These are phyloP conservation scores for Apteryx owenii DNA, from an alignment of 2,113 vertebrate species.

Conservation along the genomic window DNA sequence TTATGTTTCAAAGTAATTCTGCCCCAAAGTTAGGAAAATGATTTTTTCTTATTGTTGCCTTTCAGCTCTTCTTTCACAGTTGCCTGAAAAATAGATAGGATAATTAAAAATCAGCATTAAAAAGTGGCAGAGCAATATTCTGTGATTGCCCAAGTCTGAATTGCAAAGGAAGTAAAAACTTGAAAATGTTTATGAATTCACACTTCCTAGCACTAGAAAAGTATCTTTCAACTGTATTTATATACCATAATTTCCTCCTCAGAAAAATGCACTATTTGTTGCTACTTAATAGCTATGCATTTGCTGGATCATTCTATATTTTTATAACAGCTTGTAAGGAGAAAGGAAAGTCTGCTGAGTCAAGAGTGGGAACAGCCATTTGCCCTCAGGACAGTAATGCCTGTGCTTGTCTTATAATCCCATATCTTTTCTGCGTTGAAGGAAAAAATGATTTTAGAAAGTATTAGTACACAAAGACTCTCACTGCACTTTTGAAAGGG, in stretches of 20 bases:
- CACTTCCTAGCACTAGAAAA: not conserved
- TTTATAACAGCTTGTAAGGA: not conserved
- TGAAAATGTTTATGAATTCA: not conserved
- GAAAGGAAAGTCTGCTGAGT: constrained; percentile 20
- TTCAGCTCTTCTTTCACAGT: not conserved
- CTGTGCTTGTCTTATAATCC: not conserved
- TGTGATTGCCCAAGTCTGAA: not conserved
- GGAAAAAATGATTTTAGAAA: not conserved
- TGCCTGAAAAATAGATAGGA: not conserved
- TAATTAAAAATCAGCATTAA: not conserved
- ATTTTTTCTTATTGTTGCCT: not conserved
- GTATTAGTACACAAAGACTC: not conserved
- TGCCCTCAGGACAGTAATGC: not conserved
- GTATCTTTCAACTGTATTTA: not conserved
- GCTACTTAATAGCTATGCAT: not conserved
- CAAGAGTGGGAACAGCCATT: not conserved
- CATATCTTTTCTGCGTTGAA: not conserved
- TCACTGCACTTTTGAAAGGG: not conserved
- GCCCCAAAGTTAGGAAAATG: not conserved
- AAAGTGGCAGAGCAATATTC: not conserved
- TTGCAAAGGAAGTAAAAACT: not conserved
- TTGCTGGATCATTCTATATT: not conserved
- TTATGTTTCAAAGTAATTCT: not conserved
- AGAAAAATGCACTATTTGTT: not conserved
- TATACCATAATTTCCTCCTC: not conserved